Base-by-base conservation (phyloP, 2,888 invertebrate genomes). In the Archaeoteleia sp. region DNA sequence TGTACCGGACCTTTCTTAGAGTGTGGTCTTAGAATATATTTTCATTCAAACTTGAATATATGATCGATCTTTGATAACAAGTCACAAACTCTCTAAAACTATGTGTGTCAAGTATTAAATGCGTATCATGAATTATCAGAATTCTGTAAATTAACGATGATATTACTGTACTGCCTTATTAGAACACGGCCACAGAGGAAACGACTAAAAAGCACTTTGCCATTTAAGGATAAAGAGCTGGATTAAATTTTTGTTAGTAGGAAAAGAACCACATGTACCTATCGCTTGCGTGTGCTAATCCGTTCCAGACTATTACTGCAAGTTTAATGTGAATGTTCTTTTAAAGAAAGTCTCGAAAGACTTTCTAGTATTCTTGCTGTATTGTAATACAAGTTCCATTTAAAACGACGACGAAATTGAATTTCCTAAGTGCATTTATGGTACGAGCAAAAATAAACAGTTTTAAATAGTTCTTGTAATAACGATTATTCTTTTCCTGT, bases 281-380 rank as follows among this genome's bases (percentile, higher is more conserved):
- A 30, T 15, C 8, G 45, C 17, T 29, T 32, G 32, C 12, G 8
- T 1, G 13, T 17, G 48, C 35, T 58, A 40, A 49, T 40, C 58
- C 13, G 49, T 39, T 49, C 25, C 27, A 4, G 14, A 13, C 42
- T 20, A 42, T 34, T 49, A 20, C 42, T 10, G 42, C 30, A 42
- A 34, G 40, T 57, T 48, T 58, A 35, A 58, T 32, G 25, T 9
- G 9, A 58, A 35, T 49, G 58, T 42, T 60, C 37, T 30, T 60
- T 42, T 42, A 14, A 48, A 48, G 53, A 35, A 48, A 55, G 35
- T 62, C 48, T 42, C 30, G 27, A 42, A 55, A 20, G 54, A 30
- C 30, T 46, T 46, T 34, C 46, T 32, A 14, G 20, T 15, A 46
- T 32, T 37, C 20, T 10, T 9, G 48, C 13, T 29, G 35, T 9